Base-by-base conservation (phyloP, 2,113 vertebrate species). In the Oreochromis niloticus region DNA sequence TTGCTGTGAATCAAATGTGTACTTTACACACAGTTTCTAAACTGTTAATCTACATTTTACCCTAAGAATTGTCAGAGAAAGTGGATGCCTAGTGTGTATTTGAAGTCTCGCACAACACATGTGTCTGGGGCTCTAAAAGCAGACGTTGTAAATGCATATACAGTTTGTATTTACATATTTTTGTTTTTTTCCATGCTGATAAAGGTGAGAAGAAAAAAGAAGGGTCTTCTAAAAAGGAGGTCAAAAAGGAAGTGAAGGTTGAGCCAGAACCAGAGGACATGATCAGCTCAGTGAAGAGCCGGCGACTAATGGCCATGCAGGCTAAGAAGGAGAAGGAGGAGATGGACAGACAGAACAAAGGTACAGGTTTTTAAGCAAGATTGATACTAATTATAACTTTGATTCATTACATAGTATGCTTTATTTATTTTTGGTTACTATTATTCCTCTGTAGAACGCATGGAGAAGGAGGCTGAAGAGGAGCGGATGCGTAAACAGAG, bases 321-420 rank as follows among this genome's bases (percentile, higher is more conserved):
- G 98, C 98, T 59, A 99, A 99, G 95, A 98, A 97, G 87, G 97
- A 98, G 19, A 98, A 97, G 11, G 98, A 99, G 68, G 97, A 98
- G 93, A 95, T 97, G 88, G 98, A 99, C 90, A 95, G 97, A 80
- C 97, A 97, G 88, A 97, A 98, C 93, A 98, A 97, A 98, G 98
- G 98, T 99, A 91, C 94, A 80, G 9, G 9, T 14, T 91, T 24
- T 68, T 68, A 68, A 36, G 3, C 24, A 16, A 6, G 17, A 52
- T 5, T 4, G 6, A 66, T 7, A 41, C 4, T 2, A 75, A 11
- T 41, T 17, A 3, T 39, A 3, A 55, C 46, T 46, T 55, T 46
- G 11, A 46, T 2, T 55, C 11, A 6, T 24, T 61, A 6, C 19
- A 24, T 50, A 19, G 73, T 46, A 63, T 9, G 27, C 34, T 39